Base-by-base conservation (phyloP, 2,113 vertebrate genomes). In the Etheostoma cragini region DNA sequence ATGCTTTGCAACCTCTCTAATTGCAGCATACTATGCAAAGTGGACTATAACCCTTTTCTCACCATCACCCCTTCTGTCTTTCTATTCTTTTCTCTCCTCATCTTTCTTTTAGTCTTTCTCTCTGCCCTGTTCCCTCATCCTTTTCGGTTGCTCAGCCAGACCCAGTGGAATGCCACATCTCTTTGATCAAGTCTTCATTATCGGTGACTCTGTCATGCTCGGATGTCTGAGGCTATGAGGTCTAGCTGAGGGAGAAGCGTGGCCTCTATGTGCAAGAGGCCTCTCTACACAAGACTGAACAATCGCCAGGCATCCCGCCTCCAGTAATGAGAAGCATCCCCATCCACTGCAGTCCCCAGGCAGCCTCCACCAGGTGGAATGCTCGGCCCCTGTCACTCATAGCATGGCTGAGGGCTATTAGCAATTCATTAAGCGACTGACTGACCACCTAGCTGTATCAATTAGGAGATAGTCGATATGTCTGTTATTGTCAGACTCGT, bases 381-480 rank as follows among this genome's bases (percentile, higher is more conserved):
- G 91, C 85, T 87, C 75, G 81, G 88, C 75, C 89, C 77, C 89
- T 85, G 87, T 92, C 92, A 90, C 80, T 91, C 88, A 85, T 50
- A 58, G 80, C 90, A 89, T 87, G 84, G 90, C 91, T 89, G 78
- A 90, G 87, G 85, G 88, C 89, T 89, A 91, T 93, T 94, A 92
- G 86, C 87, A 83, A 90, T 93, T 94, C 87, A 93, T 93, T 92
- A 90, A 90, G 87, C 87, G 84, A 83, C 76, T 84, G 87, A 90
- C 91, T 75, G 89, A 81, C 87, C 33, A 54, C 83, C 87, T 82
- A 22, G 88, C 90, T 84, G 80, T 87, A 90, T 95, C 94, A 95
- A 94, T 95, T 95, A 95, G 93, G 86, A 76, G 91, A 94, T 95
- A 90, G 91, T 90, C 93, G 88, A 91, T 92, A 94, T 93, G 87